Conservation (phyloP, 2,797 vertebrate genomes). For the Ctenochaetus hawaiiensis region DNA sequence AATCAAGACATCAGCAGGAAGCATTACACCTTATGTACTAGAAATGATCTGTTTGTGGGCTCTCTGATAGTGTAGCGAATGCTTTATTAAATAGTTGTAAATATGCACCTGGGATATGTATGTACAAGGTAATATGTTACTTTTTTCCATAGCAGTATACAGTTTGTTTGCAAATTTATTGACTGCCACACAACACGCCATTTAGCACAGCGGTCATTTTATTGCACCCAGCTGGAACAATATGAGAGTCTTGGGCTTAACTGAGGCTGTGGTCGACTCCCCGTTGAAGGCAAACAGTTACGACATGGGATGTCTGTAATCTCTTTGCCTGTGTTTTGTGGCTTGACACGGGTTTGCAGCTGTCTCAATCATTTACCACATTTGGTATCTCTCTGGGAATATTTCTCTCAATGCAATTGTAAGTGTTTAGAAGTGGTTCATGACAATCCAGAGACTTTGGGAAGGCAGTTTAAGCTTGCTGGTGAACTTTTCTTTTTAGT, state of each 20-base stretch:
- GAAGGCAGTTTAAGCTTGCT: constrained; percentile 5
- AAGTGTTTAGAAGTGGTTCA: constrained; percentile 9
- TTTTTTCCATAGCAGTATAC: not conserved
- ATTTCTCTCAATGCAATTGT: constrained; percentile 27
- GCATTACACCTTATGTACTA: not conserved
- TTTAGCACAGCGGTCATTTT: constrained; percentile 49
- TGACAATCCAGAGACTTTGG: constrained; percentile 1
- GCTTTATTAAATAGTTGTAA: not conserved
- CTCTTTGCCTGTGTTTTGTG: constrained; percentile 65
- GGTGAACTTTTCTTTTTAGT: constrained; percentile 7
- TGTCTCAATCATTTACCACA: constrained; percentile 44
- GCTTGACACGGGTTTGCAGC: constrained; percentile 46
- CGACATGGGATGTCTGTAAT: constrained; percentile 61
- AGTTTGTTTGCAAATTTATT: constrained; percentile 30
- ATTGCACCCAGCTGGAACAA: constrained; percentile 63
- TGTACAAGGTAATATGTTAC: not conserved
- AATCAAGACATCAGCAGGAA: constrained; percentile 15
- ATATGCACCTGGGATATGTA: not conserved
- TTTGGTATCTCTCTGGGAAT: constrained; percentile 34
- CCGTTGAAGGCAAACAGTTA: constrained; percentile 48
- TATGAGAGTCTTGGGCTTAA: constrained; percentile 38
- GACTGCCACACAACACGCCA: constrained; percentile 35
- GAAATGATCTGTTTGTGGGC: not conserved
- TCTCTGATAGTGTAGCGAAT: constrained; percentile 5
- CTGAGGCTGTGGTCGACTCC: constrained; percentile 46